Conservation (phyloP, 2,888 invertebrate species). For the Myathropa florea region DNA sequence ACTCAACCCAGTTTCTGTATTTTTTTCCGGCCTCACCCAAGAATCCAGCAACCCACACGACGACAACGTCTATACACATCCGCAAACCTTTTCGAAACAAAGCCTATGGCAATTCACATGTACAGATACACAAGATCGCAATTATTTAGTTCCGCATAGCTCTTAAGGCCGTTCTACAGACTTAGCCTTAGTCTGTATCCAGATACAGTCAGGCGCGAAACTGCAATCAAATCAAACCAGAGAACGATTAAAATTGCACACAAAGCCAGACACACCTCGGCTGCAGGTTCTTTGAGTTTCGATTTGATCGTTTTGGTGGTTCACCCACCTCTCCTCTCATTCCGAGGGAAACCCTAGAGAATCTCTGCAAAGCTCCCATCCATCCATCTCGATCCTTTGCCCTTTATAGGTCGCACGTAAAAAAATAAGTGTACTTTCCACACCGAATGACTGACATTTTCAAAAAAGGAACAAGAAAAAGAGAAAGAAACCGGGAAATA, state of each 20-base stretch:
- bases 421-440: background rate
- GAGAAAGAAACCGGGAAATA: background rate
- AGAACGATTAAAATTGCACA: constrained; percentile 34
- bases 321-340: too few species aligned
- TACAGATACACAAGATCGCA: constrained; percentile 47
- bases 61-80: background rate
- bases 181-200: background rate
- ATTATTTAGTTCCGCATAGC: constrained; percentile 64
- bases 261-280: background rate
- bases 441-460: background rate
- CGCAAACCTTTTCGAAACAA: constrained; percentile 17
- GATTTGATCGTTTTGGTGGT: background rate
- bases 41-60: background rate
- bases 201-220: background rate
- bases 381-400: background rate
- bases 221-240: constrained; percentile 27
- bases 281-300: background rate
- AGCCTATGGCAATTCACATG: constrained; percentile 14
- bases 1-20: background rate
- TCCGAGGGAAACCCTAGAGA: too few species aligned
- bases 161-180: constrained; percentile 40
- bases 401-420: background rate
- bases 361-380: background rate
- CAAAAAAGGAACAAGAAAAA: background rate
- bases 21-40: background rate